phyloP scores from a whole-genome alignment of 1,140 invertebrate species.

The Hesperophylax magnus region DNA sequence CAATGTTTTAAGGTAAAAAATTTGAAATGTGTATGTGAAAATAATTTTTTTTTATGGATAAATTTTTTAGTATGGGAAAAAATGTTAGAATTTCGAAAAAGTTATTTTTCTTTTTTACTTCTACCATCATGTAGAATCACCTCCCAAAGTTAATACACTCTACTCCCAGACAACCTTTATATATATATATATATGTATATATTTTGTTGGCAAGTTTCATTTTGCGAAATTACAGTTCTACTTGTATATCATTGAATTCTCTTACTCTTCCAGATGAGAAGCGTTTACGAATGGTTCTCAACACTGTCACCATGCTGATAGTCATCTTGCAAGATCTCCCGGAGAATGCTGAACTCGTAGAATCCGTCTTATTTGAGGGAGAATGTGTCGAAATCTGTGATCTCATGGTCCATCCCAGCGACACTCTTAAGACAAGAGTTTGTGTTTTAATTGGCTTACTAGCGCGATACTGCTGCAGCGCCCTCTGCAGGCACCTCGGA shows the following conservation, averaged over 20 bases:
- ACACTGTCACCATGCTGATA: constrained; percentile 80
- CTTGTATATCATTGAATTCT: neutral
- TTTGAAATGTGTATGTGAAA: no score
- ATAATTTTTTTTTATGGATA: no score
- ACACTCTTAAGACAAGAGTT: constrained; percentile 73
- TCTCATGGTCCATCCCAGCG: constrained; percentile 75
- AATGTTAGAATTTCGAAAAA: no score
- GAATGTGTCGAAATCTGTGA: constrained; percentile 71
- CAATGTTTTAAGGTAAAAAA: no score
- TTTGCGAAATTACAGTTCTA: no score
- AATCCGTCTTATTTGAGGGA: constrained; percentile 76
- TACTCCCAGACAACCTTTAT: no score
- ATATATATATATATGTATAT: no score
- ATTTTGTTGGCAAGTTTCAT: no score
- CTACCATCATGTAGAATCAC: no score
- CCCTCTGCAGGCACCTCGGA: constrained; percentile 76
- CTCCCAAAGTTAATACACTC: no score
- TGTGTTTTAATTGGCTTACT: constrained; percentile 79
- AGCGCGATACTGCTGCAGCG: constrained; percentile 75
- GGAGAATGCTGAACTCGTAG: constrained; percentile 81
- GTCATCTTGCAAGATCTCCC: constrained; percentile 82
- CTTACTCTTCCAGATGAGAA: constrained; percentile 73
- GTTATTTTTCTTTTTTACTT: no score
- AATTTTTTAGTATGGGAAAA: no score
- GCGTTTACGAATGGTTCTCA: constrained; percentile 73